Evolutionary conservation across 2,113 vertebrate species (phyloP).

Genomic region (Lampris megalopsis): DNA sequence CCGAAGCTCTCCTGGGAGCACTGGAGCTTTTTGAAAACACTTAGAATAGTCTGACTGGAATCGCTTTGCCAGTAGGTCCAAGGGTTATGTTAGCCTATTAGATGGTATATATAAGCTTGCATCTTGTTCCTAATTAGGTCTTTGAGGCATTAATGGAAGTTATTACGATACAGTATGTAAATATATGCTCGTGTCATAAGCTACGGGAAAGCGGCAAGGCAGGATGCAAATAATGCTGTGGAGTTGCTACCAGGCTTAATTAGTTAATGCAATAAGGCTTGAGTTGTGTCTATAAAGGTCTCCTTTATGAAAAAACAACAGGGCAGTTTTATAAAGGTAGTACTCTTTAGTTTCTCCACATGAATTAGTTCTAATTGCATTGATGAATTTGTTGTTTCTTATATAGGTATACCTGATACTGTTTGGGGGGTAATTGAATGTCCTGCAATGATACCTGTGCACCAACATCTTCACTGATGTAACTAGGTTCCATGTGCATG

Average conservation of each 20-base stretch:
- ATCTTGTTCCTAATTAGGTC: slow-evolving; percentile 59
- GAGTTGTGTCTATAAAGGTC: background rate
- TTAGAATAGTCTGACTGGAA: slow-evolving; percentile 57
- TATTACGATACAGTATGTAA: slow-evolving; percentile 37
- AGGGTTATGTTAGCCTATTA: slow-evolving; percentile 50
- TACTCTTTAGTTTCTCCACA: background rate
- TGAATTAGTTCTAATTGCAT: background rate
- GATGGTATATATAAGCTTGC: slow-evolving; percentile 32
- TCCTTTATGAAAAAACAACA: background rate
- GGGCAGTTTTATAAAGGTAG: background rate
- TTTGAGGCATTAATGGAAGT: slow-evolving; percentile 55
- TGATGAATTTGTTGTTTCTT: background rate
- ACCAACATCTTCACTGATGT: background rate
- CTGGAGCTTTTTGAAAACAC: slow-evolving; percentile 71
- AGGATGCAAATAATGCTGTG: slow-evolving; percentile 47
- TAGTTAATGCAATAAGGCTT: slow-evolving; percentile 21
- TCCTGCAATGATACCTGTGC: background rate
- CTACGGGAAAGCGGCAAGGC: slow-evolving; percentile 33
- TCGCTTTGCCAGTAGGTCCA: slow-evolving; percentile 53
- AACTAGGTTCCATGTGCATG: slow-evolving; percentile 2
- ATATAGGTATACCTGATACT: background rate
- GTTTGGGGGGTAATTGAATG: background rate
- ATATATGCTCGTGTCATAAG: slow-evolving; percentile 19
- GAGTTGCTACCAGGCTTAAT: slow-evolving; percentile 33
- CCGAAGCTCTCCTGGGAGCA: slow-evolving; percentile 67